phyloP scores from a whole-genome alignment of 2,888 invertebrate genomes.

The Sycophila texana region DNA sequence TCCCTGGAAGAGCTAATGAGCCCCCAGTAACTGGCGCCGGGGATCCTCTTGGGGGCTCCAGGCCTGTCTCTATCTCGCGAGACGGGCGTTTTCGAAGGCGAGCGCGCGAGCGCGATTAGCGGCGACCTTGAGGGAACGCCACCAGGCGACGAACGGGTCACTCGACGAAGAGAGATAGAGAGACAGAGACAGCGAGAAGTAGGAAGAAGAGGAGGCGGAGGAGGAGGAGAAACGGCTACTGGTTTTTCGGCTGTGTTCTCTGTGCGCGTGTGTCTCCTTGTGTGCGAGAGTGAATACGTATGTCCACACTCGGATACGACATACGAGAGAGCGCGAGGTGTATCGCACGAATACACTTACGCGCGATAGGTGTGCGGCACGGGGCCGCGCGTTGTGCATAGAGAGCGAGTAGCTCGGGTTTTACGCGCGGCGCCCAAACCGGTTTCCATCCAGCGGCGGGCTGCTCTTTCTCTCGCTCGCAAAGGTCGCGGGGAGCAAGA shows the following conservation, averaged over 20 bases:
- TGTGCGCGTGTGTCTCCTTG: not conserved
- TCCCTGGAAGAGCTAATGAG: not conserved
- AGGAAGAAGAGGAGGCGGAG: conserved; percentile 15
- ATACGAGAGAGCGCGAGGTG: too few species aligned
- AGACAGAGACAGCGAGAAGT: conserved; percentile 21
- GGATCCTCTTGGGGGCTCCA: too few species aligned
- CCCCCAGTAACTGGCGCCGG: conserved; percentile 29
- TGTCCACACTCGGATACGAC: too few species aligned
- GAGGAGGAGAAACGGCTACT: conserved; percentile 31
- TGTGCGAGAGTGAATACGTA: not conserved
- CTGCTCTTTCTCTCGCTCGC: conserved; percentile 63
- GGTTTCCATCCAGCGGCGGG: conserved; percentile 71
- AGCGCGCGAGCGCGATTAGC: conserved; percentile 38
- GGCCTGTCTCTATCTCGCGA: not conserved
- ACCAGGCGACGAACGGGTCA: not conserved
- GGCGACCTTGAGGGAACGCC: conserved; percentile 50
- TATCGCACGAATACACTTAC: not conserved
- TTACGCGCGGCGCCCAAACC: conserved; percentile 65
- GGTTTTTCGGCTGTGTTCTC: conserved; percentile 37
- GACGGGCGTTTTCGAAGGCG: conserved; percentile 31
- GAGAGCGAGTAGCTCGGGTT: not conserved
- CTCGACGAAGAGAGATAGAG: conserved; percentile 1
- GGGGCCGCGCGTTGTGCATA: too few species aligned
- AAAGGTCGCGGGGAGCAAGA: conserved; percentile 62
- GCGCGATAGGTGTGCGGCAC: not conserved